phyloP scores from a whole-genome alignment of 2,888 invertebrate species.

The Cephus pygmeus region DNA sequence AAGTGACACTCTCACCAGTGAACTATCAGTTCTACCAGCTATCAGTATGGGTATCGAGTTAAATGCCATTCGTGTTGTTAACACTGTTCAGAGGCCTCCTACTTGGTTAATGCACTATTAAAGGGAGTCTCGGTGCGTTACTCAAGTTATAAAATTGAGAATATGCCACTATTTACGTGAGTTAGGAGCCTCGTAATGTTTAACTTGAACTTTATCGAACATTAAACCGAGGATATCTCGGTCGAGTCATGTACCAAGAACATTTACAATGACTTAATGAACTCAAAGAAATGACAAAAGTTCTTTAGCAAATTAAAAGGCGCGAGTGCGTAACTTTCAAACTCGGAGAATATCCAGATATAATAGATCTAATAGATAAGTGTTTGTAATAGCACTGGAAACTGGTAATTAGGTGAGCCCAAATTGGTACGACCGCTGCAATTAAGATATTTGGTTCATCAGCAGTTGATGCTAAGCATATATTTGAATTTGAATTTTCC shows the following conservation, averaged over 20 bases:
- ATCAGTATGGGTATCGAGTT: no score
- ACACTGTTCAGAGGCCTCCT: no score
- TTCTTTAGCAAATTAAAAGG: no score
- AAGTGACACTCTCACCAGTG: no score
- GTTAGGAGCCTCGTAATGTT: constrained; percentile 14
- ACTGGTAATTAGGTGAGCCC: background rate
- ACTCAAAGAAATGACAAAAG: no score
- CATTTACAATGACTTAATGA: no score
- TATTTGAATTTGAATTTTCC: background rate
- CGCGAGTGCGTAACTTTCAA: no score
- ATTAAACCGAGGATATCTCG: constrained; percentile 16
- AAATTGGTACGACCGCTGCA: background rate
- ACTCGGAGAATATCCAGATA: no score
- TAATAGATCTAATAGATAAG: background rate
- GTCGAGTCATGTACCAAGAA: background rate
- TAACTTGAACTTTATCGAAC: constrained; percentile 18
- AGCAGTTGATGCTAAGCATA: background rate
- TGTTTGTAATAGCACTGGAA: background rate
- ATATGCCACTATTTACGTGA: constrained; percentile 17
- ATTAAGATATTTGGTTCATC: background rate
- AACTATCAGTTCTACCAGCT: no score
- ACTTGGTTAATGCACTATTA: no score
- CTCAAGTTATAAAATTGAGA: constrained; percentile 12
- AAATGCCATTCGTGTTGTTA: no score
- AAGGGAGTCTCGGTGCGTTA: no score